Conservation (phyloP, 2,113 vertebrate species). For the Thalassarche chlororhynchos region DNA sequence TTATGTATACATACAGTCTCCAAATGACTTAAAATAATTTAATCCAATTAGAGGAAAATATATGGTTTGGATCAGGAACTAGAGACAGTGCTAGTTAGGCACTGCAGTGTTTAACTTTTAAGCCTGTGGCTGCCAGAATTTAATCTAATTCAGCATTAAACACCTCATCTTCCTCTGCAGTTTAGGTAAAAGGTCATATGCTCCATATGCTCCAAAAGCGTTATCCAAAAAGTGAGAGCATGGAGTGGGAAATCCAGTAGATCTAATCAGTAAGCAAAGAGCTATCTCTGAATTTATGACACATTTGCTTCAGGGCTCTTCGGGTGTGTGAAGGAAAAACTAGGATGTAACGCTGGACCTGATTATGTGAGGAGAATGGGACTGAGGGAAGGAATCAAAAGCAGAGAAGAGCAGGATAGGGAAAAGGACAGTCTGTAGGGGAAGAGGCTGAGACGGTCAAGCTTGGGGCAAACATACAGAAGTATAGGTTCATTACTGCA, state of each 20-base stretch:
- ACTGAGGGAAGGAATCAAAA: background rate
- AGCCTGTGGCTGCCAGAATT: background rate
- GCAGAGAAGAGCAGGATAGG: background rate
- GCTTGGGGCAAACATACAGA: background rate
- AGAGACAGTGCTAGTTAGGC: background rate
- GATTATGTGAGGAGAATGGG: background rate
- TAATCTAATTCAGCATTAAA: background rate
- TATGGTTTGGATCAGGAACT: background rate
- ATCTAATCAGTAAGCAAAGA: background rate
- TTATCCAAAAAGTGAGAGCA: background rate
- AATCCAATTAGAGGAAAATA: background rate
- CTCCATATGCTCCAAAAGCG: background rate
- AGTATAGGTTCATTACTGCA: background rate
- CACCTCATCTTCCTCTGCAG: background rate
- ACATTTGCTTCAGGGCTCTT: background rate
- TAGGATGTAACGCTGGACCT: background rate
- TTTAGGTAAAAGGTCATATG: background rate
- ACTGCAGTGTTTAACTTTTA: background rate
- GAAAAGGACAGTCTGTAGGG: background rate
- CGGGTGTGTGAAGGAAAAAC: background rate
- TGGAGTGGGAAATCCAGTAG: background rate
- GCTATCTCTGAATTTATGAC: background rate
- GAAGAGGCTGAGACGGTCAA: background rate
- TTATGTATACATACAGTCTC: background rate
- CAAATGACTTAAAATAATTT: background rate